Base-by-base conservation (phyloP, 2,113 vertebrate species). In the Aphelocoma coerulescens region DNA sequence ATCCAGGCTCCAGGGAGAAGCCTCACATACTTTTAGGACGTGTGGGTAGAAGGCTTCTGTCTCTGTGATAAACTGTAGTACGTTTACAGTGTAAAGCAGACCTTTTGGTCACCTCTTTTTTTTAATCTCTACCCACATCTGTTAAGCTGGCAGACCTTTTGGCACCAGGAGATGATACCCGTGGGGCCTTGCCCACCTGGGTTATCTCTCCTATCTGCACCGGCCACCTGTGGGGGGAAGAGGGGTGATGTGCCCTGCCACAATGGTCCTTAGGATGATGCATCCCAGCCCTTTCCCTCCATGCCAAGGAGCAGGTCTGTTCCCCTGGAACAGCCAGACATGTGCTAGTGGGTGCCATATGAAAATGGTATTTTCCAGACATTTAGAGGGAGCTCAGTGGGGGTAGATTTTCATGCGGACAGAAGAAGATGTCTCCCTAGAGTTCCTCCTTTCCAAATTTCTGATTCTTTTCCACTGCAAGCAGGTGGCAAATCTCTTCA, bases 401-500 rank as follows among this genome's bases (percentile, higher is more conserved):
- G 32, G 24, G 15, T 89, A 81, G 33, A 49, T 92, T 89, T 93
- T 91, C 66, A 68, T 18, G 46, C 20, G 54, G 28, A 58, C 66
- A 82, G 66, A 32, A 85, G 63, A 93, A 75, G 57, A 20, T 75
- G 13, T 19, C n/a, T 76, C 49, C 28, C 39, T 79, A 43, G 63
- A 49, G 11, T 32, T 61, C 85, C 54, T 89, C 16, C 62, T 92
- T 88, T 62, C 49, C 62, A 93, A 24, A 73, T 89, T 85, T 89
- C 54, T 89, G 43, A 54, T 89, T 91, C 26, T 43, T 91, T 94
- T 94, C 87, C 69, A 82, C 54, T 82, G n/a, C 61, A 69, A 87
- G 69, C 84, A 94, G 87, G 91, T 93, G 84, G 87, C 91, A 91
- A 94, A 89, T 33, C 69, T 91, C 87, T 88, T 94, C 84, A 96